Evolutionary conservation across 64 coral and sea anemone genomes (phyloP).

Genomic region (Actinia tenebrosa): DNA sequence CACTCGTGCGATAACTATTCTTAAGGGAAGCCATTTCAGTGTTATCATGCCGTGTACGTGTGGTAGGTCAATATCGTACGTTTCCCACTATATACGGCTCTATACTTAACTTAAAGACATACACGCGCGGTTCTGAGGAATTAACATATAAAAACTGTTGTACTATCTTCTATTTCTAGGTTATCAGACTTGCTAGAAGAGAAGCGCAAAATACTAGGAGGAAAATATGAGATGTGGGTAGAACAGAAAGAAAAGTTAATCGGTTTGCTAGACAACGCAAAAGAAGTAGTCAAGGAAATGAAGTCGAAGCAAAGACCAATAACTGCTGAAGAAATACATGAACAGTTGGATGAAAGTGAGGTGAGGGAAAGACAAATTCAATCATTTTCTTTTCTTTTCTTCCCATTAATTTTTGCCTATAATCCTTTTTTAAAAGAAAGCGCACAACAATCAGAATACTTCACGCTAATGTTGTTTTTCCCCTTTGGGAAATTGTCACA

Average conservation of each 20-base stretch:
- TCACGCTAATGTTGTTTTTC: too few species aligned
- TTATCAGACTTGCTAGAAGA: slow-evolving; percentile 13
- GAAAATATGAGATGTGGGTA: background rate
- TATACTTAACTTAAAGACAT: too few species aligned
- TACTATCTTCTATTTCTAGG: background rate
- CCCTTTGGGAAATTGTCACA: too few species aligned
- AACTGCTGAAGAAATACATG: background rate
- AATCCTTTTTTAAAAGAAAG: background rate
- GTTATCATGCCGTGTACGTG: too few species aligned
- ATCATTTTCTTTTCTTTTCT: background rate
- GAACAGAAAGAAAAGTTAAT: background rate
- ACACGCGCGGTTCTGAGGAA: too few species aligned
- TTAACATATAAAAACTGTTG: too few species aligned
- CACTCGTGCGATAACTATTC: too few species aligned
- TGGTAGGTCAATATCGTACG: too few species aligned
- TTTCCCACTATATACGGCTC: too few species aligned
- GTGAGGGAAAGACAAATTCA: background rate
- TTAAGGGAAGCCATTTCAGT: too few species aligned
- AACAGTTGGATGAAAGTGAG: background rate
- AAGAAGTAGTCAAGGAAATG: background rate
- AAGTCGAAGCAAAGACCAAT: background rate
- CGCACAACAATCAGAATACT: too few species aligned
- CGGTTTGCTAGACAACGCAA: background rate
- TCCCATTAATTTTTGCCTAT: background rate
- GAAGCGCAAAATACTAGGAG: background rate